phyloP scores from a whole-genome alignment of 2,113 vertebrate genomes.

The Aix galericulata region DNA sequence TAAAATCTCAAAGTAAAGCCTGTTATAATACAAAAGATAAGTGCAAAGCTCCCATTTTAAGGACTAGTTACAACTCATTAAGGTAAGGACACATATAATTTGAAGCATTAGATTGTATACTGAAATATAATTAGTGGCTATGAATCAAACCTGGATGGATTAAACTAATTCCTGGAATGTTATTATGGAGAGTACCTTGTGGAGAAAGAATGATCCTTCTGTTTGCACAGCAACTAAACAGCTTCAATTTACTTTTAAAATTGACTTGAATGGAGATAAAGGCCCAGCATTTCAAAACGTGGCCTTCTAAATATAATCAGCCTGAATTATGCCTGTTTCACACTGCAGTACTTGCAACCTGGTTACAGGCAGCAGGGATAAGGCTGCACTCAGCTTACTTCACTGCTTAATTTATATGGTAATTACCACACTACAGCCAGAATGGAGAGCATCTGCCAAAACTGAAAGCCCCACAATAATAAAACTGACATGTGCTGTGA shows the following conservation, averaged over 20 bases:
- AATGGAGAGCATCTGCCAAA: slow-evolving; percentile 77
- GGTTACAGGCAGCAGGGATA: slow-evolving; percentile 67
- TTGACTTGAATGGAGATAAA: slow-evolving; percentile 73
- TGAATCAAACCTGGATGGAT: slow-evolving; percentile 73
- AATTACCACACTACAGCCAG: slow-evolving; percentile 75
- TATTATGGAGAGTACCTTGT: slow-evolving; percentile 57
- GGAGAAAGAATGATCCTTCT: slow-evolving; percentile 78
- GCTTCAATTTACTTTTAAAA: slow-evolving; percentile 76
- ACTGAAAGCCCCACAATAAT: slow-evolving; percentile 74
- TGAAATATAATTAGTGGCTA: slow-evolving; percentile 75
- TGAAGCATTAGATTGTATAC: slow-evolving; percentile 70
- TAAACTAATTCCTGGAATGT: slow-evolving; percentile 75
- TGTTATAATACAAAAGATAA: slow-evolving; percentile 67
- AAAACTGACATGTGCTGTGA: slow-evolving; percentile 74
- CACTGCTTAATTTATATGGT: slow-evolving; percentile 82
- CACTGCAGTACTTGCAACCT: slow-evolving; percentile 56
- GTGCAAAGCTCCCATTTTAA: slow-evolving; percentile 68
- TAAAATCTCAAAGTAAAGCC: slow-evolving; percentile 67
- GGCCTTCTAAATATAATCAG: slow-evolving; percentile 54
- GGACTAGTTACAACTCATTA: slow-evolving; percentile 75
- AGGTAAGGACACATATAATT: slow-evolving; percentile 73
- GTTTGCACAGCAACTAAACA: slow-evolving; percentile 74
- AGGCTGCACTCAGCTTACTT: slow-evolving; percentile 66
- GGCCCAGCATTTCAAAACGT: slow-evolving; percentile 58
- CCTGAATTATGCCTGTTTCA: slow-evolving; percentile 69